Conservation (phyloP, 2,113 vertebrate species). For the Phasianus colchicus region DNA sequence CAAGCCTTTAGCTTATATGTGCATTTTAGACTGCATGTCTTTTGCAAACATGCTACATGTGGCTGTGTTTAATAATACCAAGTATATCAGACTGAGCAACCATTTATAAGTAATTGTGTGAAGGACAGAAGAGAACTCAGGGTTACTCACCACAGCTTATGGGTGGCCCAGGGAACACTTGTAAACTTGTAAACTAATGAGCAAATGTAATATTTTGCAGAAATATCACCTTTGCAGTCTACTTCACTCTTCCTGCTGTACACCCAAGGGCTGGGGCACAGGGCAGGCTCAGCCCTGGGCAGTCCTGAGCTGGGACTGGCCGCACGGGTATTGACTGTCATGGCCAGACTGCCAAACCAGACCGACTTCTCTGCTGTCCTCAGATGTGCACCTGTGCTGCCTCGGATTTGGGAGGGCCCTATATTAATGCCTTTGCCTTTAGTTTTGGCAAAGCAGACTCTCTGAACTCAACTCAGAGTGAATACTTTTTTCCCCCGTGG, state of each 20-base stretch:
- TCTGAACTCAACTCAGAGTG: slow-evolving; percentile 48
- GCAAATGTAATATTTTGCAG: slow-evolving; percentile 12
- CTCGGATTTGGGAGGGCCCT: slow-evolving; percentile 3
- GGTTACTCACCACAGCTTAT: slow-evolving; percentile 5
- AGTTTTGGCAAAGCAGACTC: slow-evolving; percentile 56
- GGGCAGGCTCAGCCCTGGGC: background rate
- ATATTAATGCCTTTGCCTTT: slow-evolving; percentile 50
- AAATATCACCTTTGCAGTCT: slow-evolving; percentile 13
- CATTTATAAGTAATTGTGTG: background rate
- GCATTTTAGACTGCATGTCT: background rate
- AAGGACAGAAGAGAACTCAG: background rate
- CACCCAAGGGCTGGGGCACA: background rate
- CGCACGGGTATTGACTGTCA: background rate
- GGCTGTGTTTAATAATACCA: slow-evolving; percentile 5
- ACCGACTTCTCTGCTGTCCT: slow-evolving; percentile 34
- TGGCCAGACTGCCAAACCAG: slow-evolving; percentile 53
- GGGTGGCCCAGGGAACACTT: slow-evolving; percentile 35
- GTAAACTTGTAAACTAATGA: slow-evolving; percentile 15
- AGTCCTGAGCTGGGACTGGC: background rate
- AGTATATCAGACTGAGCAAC: background rate
- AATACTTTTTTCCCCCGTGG: slow-evolving; percentile 20
- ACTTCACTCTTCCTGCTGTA: background rate
- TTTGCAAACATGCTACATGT: background rate
- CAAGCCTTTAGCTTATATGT: background rate
- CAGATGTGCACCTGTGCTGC: slow-evolving; percentile 34